phyloP scores from a whole-genome alignment of 2,113 vertebrate genomes.

The Siniperca chuatsi region DNA sequence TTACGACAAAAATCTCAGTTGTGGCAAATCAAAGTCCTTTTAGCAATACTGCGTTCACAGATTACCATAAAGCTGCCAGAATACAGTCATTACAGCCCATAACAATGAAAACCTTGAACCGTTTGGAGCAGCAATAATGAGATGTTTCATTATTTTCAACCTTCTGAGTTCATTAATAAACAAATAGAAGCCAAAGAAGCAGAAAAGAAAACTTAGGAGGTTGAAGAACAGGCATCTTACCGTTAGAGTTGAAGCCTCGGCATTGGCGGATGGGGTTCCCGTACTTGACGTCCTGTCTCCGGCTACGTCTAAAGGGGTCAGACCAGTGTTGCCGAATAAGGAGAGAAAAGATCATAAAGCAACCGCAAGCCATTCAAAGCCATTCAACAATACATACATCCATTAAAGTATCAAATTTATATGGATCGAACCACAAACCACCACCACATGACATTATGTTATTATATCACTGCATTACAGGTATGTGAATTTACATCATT shows the following conservation, averaged over 20 bases:
- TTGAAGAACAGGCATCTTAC: conserved; percentile 66
- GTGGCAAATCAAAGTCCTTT: conserved; percentile 44
- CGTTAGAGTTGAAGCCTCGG: conserved; percentile 87
- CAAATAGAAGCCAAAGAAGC: background rate
- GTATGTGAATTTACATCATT: background rate
- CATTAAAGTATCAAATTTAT: background rate
- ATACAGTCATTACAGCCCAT: conserved; percentile 11
- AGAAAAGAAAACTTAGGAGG: background rate
- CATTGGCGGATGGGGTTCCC: conserved; percentile 90
- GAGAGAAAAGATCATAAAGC: conserved; percentile 80
- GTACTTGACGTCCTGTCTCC: conserved; percentile 88
- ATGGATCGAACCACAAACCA: background rate
- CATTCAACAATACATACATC: conserved; percentile 54
- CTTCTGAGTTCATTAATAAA: conserved; percentile 6
- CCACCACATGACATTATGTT: background rate
- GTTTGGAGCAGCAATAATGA: conserved; percentile 10
- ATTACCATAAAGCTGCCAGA: conserved; percentile 22
- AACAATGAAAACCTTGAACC: background rate
- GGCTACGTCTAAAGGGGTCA: conserved; percentile 87
- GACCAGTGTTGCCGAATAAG: conserved; percentile 79
- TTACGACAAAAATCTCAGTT: conserved; percentile 41
- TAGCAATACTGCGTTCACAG: background rate
- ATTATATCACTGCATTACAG: background rate
- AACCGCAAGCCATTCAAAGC: conserved; percentile 77
- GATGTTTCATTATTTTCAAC: background rate